phyloP scores from a whole-genome alignment of 2,888 invertebrate genomes.

The Drosophila nr. perissopoda region DNA sequence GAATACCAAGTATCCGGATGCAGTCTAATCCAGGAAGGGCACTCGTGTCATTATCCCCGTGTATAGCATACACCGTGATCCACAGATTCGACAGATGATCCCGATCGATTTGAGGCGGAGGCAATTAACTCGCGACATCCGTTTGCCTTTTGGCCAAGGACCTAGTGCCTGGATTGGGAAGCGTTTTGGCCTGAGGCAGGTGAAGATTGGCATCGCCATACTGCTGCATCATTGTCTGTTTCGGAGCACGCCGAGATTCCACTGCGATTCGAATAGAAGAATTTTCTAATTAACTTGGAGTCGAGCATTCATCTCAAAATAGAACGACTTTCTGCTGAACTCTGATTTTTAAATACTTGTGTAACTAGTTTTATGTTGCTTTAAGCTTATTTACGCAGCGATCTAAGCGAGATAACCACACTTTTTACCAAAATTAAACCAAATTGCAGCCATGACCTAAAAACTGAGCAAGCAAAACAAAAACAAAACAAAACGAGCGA shows the following conservation, averaged over 20 bases:
- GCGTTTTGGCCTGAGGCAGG: constrained; percentile 81
- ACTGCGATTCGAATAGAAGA: constrained; percentile 19
- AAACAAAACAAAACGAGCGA: background rate
- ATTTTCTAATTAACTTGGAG: constrained; percentile 35
- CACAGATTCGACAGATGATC: constrained; percentile 83
- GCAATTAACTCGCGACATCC: constrained; percentile 86
- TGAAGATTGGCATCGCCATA: constrained; percentile 71
- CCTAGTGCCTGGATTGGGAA: constrained; percentile 82
- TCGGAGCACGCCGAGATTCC: constrained; percentile 29
- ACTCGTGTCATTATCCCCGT: constrained; percentile 60
- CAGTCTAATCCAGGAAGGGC: constrained; percentile 84
- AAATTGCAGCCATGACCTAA: background rate
- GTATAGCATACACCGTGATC: constrained; percentile 87
- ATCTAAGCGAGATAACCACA: constrained; percentile 5
- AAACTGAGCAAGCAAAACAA: constrained; percentile 8
- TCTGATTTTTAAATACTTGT: background rate
- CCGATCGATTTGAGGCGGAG: constrained; percentile 87
- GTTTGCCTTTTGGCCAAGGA: constrained; percentile 82
- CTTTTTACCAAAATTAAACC: background rate
- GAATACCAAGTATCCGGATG: constrained; percentile 85
- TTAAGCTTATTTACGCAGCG: constrained; percentile 19
- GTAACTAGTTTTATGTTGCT: background rate
- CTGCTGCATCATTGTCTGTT: constrained; percentile 46
- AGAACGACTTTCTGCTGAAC: background rate
- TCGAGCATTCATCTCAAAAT: constrained; percentile 42